Conservation (phyloP, 2,888 invertebrate genomes). For the Trissoscelio sp. region DNA sequence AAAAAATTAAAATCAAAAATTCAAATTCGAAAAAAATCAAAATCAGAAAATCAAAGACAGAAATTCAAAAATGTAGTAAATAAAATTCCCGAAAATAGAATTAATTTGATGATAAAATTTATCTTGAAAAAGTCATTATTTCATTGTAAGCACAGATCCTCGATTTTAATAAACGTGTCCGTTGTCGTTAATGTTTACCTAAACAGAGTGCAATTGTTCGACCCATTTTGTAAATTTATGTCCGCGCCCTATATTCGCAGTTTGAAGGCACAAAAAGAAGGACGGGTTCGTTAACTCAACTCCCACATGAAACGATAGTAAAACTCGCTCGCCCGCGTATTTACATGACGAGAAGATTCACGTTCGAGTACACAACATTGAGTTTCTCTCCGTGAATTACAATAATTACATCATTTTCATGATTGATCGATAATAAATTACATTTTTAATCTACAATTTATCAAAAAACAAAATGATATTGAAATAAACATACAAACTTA, state of each 20-base stretch:
- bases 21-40: too few relatives aligned
- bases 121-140: too few relatives aligned
- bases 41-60: too few relatives aligned
- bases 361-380: conserved; percentile 21
- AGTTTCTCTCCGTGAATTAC: conserved; percentile 19
- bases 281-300: conserved; percentile 34
- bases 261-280: conserved; percentile 32
- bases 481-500: too few relatives aligned
- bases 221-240: conserved; percentile 37
- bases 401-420: conserved; percentile 20
- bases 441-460: too few relatives aligned
- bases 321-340: conserved; percentile 44
- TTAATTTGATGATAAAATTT: too few relatives aligned
- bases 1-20: too few relatives aligned
- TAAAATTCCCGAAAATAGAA: too few relatives aligned
- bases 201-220: conserved; percentile 15
- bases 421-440: too few relatives aligned
- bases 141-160: background rate
- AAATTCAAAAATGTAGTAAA: too few relatives aligned
- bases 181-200: background rate
- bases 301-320: conserved; percentile 24
- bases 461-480: too few relatives aligned
- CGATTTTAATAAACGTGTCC: conserved; percentile 3
- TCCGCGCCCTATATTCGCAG: conserved; percentile 14
- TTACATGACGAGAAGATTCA: conserved; percentile 34